Percentiles rank a stretch among this genome's conserved stretches.
Conservation (phyloP, 2,113 vertebrate species). For the Noturus placidus region DNA sequence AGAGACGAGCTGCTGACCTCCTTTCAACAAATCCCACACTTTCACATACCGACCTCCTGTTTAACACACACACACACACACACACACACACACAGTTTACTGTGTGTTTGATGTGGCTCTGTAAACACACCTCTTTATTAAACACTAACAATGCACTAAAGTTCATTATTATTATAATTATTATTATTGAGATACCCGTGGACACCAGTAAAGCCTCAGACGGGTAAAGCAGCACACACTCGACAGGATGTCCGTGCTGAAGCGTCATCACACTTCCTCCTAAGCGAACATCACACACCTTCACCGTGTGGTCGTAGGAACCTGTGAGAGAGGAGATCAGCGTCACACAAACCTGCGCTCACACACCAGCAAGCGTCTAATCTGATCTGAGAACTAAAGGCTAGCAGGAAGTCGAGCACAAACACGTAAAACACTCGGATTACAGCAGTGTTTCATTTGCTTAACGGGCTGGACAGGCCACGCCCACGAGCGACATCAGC, state of each 20-base stretch:
- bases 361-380: background rate
- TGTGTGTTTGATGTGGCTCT: background rate
- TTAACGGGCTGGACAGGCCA: too few species aligned
- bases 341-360: background rate
- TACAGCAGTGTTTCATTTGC: too few species aligned
- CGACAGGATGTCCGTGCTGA: conserved; percentile 93
- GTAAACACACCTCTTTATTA: background rate
- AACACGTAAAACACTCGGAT: too few species aligned
- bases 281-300: conserved; percentile 86
- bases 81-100: background rate
- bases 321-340: conserved; percentile 66
- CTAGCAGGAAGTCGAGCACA: background rate
- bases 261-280: conserved; percentile 85
- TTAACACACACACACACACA: conserved; percentile 29
- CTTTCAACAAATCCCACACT: conserved; percentile 94
- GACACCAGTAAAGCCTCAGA: conserved; percentile 93
- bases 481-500: too few species aligned
- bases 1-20: conserved; percentile 89
- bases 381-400: background rate
- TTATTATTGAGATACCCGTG: conserved; percentile 76
- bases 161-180: background rate
- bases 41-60: conserved; percentile 91
- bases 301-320: conserved; percentile 94
- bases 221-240: conserved; percentile 92
- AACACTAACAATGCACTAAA: background rate